A percentile compares a stretch with the other conserved stretches of the same genome.
Conservation (phyloP, 2,113 vertebrate species). For the Cryptotis parvus region DNA sequence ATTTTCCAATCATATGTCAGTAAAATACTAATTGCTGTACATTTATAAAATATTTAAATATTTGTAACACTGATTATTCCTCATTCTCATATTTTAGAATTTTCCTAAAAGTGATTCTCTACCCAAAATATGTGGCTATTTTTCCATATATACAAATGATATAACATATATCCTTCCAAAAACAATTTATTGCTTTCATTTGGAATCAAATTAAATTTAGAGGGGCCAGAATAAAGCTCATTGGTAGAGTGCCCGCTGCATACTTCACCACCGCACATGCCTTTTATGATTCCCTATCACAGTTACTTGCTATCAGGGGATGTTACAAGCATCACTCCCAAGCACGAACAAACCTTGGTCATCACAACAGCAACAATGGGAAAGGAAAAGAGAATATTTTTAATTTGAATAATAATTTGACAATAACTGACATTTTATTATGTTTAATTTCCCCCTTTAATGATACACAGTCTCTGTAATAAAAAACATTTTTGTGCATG, state of each 20-base stretch:
- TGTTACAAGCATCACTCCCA: too few species aligned
- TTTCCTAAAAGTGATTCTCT: background rate
- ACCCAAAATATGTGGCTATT: background rate
- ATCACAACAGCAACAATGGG: too few species aligned
- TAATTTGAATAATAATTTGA: conserved; percentile 16
- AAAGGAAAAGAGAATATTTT: too few species aligned
- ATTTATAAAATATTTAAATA: conserved; percentile 48
- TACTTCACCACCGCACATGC: too few species aligned
- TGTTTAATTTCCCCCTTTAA: conserved; percentile 1
- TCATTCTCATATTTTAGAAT: conserved; percentile 43
- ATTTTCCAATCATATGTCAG: conserved; percentile 11
- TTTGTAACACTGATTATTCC: background rate
- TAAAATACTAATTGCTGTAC: background rate
- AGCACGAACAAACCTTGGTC: too few species aligned
- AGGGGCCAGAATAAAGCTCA: background rate
- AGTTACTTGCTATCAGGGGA: too few species aligned
- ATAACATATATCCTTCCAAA: conserved; percentile 25
- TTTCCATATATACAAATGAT: background rate
- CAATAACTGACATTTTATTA: conserved; percentile 38
- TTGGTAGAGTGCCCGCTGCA: too few species aligned
- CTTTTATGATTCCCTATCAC: too few species aligned
- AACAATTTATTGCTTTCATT: conserved; percentile 18
- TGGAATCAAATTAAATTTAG: conserved; percentile 28
- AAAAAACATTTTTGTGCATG: conserved; percentile 48
- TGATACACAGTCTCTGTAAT: conserved; percentile 39